Conservation (phyloP, 2,888 invertebrate species). For the Macrosoma leucophasiata region DNA sequence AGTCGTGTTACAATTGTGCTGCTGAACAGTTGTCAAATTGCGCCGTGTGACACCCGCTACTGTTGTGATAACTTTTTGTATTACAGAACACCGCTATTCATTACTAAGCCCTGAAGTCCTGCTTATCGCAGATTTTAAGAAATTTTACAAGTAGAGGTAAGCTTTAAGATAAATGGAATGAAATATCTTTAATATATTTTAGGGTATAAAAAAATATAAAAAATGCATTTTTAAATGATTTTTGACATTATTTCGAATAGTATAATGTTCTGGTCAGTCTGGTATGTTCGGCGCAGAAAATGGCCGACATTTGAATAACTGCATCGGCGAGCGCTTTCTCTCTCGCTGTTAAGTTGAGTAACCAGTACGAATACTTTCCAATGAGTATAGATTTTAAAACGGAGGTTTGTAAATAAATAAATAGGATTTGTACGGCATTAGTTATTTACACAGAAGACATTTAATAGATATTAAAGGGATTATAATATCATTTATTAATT, state of each 20-base stretch:
- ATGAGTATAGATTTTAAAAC: slow-evolving; percentile 19
- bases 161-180: slow-evolving; percentile 27
- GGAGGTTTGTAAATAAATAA: too few species aligned
- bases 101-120: slow-evolving; percentile 33
- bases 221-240: slow-evolving; percentile 3
- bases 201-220: slow-evolving; percentile 13
- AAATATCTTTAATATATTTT: too few species aligned
- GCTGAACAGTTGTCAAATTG: slow-evolving; percentile 38
- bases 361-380: slow-evolving; percentile 39
- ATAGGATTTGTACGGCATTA: too few species aligned
- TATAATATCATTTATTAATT: background rate
- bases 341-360: slow-evolving; percentile 29
- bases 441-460: slow-evolving; percentile 4
- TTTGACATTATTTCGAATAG: slow-evolving; percentile 4
- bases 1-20: slow-evolving; percentile 60
- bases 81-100: slow-evolving; percentile 35
- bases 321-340: slow-evolving; percentile 55
- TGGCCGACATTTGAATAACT: slow-evolving; percentile 51
- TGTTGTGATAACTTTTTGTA: slow-evolving; percentile 48
- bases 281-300: slow-evolving; percentile 39
- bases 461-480: background rate
- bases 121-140: slow-evolving; percentile 34
- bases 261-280: slow-evolving; percentile 28
- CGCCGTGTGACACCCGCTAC: slow-evolving; percentile 38
- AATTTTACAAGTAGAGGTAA: slow-evolving; percentile 44